phyloP scores from a whole-genome alignment of 92 coral and sea anemone genomes.

The Phenganax subtilis region DNA sequence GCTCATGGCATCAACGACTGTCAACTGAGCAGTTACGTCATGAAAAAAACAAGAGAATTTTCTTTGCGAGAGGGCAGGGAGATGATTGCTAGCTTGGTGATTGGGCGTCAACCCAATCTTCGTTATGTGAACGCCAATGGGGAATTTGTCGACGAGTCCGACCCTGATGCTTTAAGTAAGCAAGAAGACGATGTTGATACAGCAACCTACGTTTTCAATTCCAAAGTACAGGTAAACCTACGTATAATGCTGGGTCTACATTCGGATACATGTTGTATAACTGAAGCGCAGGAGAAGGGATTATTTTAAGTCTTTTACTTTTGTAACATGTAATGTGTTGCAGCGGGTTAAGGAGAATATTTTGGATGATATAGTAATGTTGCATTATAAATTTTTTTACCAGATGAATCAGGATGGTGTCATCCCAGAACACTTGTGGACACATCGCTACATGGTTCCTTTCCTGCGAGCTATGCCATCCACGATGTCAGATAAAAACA shows the following conservation, averaged over 20 bases:
- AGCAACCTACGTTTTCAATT: slow-evolving; percentile 22
- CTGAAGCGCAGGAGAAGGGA: not conserved
- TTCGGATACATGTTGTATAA: not conserved
- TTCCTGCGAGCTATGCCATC: not conserved
- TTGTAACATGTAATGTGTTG: no score
- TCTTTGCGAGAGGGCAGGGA: not conserved
- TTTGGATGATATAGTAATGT: not conserved
- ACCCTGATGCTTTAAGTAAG: not conserved
- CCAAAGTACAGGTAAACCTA: slow-evolving; percentile 22
- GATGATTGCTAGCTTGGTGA: slow-evolving; percentile 10
- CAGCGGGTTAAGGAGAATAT: no score
- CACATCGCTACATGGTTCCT: not conserved
- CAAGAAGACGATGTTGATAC: slow-evolving; percentile 17
- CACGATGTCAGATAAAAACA: not conserved
- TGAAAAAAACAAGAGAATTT: slow-evolving; percentile 8
- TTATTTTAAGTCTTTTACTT: no score
- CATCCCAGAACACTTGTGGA: not conserved
- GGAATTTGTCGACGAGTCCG: slow-evolving; percentile 6
- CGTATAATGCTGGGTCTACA: not conserved
- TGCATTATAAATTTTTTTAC: not conserved
- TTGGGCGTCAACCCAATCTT: slow-evolving; percentile 23
- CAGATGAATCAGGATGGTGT: not conserved
- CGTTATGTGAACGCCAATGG: not conserved
- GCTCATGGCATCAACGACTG: slow-evolving; percentile 15
- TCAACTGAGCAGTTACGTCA: slow-evolving; percentile 26